Conservation (phyloP, 2,113 vertebrate species). For the Poecilia latipinna region DNA sequence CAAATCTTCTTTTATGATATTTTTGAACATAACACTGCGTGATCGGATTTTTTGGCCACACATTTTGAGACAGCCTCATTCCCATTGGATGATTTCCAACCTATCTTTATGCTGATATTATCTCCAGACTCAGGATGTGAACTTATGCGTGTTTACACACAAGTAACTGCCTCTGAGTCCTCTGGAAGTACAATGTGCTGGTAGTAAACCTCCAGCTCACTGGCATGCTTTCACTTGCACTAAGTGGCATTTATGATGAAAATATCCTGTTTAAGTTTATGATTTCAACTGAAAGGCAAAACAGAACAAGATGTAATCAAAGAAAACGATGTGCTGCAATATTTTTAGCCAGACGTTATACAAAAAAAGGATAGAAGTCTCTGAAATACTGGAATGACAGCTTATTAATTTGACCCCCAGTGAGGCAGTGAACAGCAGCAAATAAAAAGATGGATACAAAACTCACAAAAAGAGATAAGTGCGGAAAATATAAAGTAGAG, state of each 20-base stretch:
- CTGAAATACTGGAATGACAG: background rate
- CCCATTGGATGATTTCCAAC: background rate
- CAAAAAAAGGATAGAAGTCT: background rate
- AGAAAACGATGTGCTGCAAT: too few species aligned
- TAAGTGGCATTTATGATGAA: background rate
- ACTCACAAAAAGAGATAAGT: background rate
- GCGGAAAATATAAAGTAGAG: background rate
- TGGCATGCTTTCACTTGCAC: background rate
- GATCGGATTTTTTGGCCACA: background rate
- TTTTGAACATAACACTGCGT: background rate
- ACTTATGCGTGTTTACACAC: background rate
- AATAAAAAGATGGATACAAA: background rate
- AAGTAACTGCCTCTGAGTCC: conserved; percentile 12
- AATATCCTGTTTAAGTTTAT: background rate
- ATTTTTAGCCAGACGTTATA: too few species aligned
- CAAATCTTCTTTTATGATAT: background rate
- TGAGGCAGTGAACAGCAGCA: background rate
- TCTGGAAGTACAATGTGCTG: conserved; percentile 6
- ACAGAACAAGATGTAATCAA: background rate
- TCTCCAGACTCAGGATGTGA: conserved; percentile 3
- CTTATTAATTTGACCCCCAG: background rate
- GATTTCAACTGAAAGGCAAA: background rate
- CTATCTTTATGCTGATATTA: background rate
- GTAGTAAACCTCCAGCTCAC: background rate
- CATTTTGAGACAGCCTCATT: background rate